These are phyloP conservation scores for Dipodomys ordii DNA, from an alignment of 2,113 vertebrate genomes.

Conservation along the genomic window DNA sequence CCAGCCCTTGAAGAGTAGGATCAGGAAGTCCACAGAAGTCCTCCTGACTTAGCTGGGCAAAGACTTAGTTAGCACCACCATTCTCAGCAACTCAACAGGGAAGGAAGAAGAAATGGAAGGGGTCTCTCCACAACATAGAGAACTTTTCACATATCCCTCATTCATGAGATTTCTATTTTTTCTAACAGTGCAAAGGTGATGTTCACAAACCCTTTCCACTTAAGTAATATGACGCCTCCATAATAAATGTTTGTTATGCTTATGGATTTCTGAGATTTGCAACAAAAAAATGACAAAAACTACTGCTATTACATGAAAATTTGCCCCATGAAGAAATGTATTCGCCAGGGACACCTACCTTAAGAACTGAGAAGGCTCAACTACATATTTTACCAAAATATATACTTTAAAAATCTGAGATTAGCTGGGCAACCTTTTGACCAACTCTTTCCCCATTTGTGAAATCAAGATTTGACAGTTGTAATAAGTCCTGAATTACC, in stretches of 20 bases:
- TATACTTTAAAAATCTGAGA: background rate
- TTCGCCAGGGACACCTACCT: constrained; percentile 4
- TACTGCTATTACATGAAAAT: background rate
- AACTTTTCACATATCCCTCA: background rate
- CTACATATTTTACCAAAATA: constrained; percentile 41
- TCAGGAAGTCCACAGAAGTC: background rate
- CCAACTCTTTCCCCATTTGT: background rate
- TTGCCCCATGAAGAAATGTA: constrained; percentile 14
- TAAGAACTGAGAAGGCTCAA: background rate
- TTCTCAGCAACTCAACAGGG: background rate
- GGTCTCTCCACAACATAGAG: background rate
- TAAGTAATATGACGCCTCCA: background rate
- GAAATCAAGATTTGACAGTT: constrained; percentile 34
- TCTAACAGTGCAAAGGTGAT: background rate
- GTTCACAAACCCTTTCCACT: background rate
- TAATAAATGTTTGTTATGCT: background rate
- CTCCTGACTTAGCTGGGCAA: background rate
- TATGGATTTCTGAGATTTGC: constrained; percentile 47
- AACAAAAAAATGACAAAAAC: constrained; percentile 16
- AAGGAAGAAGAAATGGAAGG: background rate
- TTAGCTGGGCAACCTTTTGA: background rate
- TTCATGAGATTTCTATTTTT: background rate
- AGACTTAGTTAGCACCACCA: background rate
- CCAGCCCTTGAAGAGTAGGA: background rate
- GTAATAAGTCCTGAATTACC: constrained; percentile 23